Evolutionary conservation across 2,113 vertebrate species (phyloP), one percentile per base, ranked within the genome.

Genomic region (Tragulus kanchil): DNA sequence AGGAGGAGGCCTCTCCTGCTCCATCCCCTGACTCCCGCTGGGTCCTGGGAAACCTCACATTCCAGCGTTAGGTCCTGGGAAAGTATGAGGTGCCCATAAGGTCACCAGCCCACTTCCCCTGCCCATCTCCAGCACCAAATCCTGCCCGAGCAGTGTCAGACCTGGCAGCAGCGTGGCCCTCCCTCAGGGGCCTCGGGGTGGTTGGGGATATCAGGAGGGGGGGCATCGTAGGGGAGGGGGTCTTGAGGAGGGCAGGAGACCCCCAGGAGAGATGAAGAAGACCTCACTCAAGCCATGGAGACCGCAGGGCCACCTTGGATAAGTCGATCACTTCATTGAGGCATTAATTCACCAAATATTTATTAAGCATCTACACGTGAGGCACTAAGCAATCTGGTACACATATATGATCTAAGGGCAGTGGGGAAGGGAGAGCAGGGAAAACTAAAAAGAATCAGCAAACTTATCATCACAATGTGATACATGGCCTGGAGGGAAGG

Each of bases 161-260:
- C 16, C 26, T 83, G 86, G 42, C 23, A 52, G 16, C 4, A 1
- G 52, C 14, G 14, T 0, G 0, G 1, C 2, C n/a, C 25, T 83
- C 14, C 62, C 12, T 61, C 7, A 19, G 21, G 52, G 71, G 28
- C 67, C 23, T 8, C 0, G 0, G 6, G 50, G 77, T 94, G 81
- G 45, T 73, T 42, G 83, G 28, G 86, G 21, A 45, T 25, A 5
- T 50, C 5, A 48, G 83, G 42, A 95, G 78, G 21, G 5, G 42
- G 58, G 19, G 31, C 42, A 15, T 2, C 0, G 1, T 10, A 31
- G 25, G 15, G 50, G 45, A 42, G 67, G 16, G 23, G 28, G 17
- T 16, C 56, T 59, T 48, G 86, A 73, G 36, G 36, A 78, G 17
- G 11, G 1, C 36, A 28, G 50, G 61, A 62, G 73, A 54, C 26